Conservation (phyloP, 2,113 vertebrate genomes). For the Ammospiza nelsoni region DNA sequence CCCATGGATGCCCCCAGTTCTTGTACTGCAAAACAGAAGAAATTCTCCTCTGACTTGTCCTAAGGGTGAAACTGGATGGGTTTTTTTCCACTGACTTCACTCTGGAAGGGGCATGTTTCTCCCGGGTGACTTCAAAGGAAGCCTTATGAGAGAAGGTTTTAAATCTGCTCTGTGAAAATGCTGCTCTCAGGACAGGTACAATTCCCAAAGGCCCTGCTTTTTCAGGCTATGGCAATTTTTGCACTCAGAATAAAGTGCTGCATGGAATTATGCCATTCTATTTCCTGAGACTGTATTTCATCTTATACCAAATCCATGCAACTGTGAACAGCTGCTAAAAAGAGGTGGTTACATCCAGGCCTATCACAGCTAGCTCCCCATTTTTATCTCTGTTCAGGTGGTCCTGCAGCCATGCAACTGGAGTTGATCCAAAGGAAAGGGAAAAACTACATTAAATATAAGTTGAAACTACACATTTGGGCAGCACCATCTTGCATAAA, state of each 20-base stretch:
- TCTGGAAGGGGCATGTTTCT: not conserved
- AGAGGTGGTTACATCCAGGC: not conserved
- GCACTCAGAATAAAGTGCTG: not conserved
- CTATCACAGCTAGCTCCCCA: not conserved
- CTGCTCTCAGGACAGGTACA: not conserved
- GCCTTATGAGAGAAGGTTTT: not conserved
- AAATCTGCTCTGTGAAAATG: not conserved
- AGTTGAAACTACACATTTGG: not conserved
- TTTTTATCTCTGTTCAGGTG: not conserved
- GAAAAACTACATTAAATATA: not conserved
- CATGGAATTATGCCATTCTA: not conserved
- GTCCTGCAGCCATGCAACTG: not conserved
- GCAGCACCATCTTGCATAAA: not conserved
- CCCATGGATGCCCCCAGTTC: not conserved
- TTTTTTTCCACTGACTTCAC: not conserved
- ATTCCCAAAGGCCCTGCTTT: not conserved
- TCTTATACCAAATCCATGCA: not conserved
- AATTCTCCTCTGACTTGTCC: not conserved
- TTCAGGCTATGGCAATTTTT: not conserved
- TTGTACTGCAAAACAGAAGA: not conserved
- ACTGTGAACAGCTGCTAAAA: not conserved
- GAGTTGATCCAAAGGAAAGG: not conserved
- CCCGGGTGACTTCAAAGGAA: not conserved
- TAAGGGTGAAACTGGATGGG: not conserved
- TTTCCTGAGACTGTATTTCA: not conserved